Percentiles rank a stretch among this genome's conserved stretches.
phyloP scores from a whole-genome alignment of 2,888 invertebrate species.

The Eristalis tenax region DNA sequence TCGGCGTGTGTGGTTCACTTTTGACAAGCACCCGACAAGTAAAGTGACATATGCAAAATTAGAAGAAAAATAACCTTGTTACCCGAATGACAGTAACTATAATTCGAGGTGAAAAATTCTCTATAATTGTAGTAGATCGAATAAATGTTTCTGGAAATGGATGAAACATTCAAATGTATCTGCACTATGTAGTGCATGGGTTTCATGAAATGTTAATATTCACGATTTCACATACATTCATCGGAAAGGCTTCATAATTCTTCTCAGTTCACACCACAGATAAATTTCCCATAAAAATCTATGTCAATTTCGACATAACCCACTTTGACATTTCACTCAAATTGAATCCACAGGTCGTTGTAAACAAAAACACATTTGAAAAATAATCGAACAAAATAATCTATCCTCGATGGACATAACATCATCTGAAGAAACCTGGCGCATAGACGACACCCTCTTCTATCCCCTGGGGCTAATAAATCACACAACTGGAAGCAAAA shows the following conservation, averaged over 20 bases:
- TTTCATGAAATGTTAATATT: too few relatives aligned
- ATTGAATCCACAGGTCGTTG: constrained; percentile 31
- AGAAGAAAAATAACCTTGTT: neutral
- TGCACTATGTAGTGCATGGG: too few relatives aligned
- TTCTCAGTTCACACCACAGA: too few relatives aligned
- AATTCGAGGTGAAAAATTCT: neutral
- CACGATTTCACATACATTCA: neutral
- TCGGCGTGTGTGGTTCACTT: constrained; percentile 28
- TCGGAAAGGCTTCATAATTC: too few relatives aligned
- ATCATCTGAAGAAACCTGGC: constrained; percentile 74
- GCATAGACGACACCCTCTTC: constrained; percentile 78
- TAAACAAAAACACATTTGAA: constrained; percentile 24
- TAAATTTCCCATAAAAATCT: neutral
- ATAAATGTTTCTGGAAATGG: too few relatives aligned
- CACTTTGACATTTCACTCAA: neutral
- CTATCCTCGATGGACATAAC: constrained; percentile 23
- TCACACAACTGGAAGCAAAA: constrained; percentile 76
- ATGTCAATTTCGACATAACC: neutral
- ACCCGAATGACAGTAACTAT: neutral
- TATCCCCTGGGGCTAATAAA: constrained; percentile 77
- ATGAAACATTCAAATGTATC: too few relatives aligned
- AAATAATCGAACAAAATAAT: neutral
- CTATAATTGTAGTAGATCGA: neutral
- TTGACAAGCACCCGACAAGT: constrained; percentile 62
- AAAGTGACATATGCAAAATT: constrained; percentile 43